Conservation (phyloP, 2,797 vertebrate genomes). For the Nannoperca obscura region DNA sequence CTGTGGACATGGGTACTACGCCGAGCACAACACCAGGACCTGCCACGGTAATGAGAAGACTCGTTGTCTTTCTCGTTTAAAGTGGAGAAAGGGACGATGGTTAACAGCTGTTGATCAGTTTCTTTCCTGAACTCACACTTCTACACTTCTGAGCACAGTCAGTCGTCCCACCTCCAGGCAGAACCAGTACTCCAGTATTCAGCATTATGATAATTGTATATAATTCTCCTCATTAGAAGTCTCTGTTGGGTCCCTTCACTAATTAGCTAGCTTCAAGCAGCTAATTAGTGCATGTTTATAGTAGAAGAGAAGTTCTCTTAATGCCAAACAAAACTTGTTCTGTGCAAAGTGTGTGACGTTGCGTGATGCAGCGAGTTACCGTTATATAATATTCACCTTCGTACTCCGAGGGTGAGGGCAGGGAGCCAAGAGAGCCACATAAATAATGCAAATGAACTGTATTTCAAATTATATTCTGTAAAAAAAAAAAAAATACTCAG, state of each 20-base stretch:
- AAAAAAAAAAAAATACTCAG: too few species aligned
- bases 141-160: too few species aligned
- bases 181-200: background rate
- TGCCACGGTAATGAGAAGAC: slow-evolving; percentile 85
- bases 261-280: background rate
- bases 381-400: background rate
- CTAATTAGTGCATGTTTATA: background rate
- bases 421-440: slow-evolving; percentile 16
- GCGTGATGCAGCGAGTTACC: background rate
- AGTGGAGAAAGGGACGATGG: background rate
- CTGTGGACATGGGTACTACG: slow-evolving; percentile 88
- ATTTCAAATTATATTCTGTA: too few species aligned
- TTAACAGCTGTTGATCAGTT: background rate
- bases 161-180: background rate
- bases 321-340: background rate
- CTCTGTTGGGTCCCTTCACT: background rate
- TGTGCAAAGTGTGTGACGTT: background rate
- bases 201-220: background rate
- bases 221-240: background rate
- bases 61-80: background rate
- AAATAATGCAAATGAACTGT: slow-evolving; percentile 28
- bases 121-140: background rate
- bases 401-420: background rate
- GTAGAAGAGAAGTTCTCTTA: background rate
- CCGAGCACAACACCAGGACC: slow-evolving; percentile 78